These are phyloP conservation scores for Sebastiscus tertius DNA, from an alignment of 2,797 vertebrate species.

Conservation along the genomic window DNA sequence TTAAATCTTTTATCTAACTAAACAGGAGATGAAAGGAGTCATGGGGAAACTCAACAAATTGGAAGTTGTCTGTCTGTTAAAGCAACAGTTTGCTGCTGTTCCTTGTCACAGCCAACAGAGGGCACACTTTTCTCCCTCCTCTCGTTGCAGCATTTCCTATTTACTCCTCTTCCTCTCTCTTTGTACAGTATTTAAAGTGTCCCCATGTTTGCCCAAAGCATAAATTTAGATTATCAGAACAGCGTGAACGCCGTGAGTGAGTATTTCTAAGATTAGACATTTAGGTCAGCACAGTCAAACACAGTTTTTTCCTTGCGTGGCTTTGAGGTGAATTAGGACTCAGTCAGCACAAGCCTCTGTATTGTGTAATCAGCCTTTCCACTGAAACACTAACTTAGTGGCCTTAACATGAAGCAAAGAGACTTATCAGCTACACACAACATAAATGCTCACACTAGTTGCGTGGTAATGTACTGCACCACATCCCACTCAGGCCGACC, in stretches of 20 bases:
- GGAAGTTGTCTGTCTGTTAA: background rate
- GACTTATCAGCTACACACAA: constrained; percentile 51
- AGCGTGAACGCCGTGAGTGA: constrained; percentile 5
- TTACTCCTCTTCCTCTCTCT: background rate
- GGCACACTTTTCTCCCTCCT: constrained; percentile 37
- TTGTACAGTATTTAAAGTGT: constrained; percentile 27
- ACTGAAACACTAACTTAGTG: constrained; percentile 57
- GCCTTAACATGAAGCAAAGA: constrained; percentile 43
- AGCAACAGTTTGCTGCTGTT: constrained; percentile 40
- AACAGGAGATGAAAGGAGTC: constrained; percentile 67
- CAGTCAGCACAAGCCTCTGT: constrained; percentile 36
- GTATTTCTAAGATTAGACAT: constrained; percentile 38
- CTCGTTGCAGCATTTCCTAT: background rate
- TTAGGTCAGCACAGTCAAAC: constrained; percentile 26
- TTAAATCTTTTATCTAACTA: constrained; percentile 50
- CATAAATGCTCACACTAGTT: constrained; percentile 39
- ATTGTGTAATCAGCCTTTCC: constrained; percentile 58
- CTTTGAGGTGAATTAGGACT: constrained; percentile 28
- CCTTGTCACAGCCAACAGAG: constrained; percentile 44
- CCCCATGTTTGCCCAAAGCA: constrained; percentile 17
- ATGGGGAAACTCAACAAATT: constrained; percentile 27
- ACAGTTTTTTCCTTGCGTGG: constrained; percentile 27
- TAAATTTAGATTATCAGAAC: constrained; percentile 36
- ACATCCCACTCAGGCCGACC: constrained; percentile 46
- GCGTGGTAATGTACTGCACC: constrained; percentile 38